phyloP scores from a whole-genome alignment of 2,113 vertebrate genomes.

The Apus apus region DNA sequence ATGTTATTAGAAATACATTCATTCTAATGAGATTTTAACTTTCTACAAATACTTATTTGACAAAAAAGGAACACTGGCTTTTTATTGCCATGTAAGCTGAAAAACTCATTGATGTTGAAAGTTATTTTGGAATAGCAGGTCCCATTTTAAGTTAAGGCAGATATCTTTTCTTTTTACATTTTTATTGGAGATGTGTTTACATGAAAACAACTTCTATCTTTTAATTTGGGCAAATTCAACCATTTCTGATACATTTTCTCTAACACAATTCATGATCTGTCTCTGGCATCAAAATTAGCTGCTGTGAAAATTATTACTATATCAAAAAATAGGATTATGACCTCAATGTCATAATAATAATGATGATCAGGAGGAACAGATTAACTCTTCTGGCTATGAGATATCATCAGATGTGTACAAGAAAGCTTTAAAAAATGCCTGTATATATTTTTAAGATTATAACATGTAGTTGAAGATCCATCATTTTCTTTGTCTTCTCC shows the following conservation, averaged over 20 bases:
- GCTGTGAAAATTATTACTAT: neutral
- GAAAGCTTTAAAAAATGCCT: neutral
- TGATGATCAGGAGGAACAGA: neutral
- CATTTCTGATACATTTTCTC: neutral
- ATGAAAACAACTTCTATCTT: neutral
- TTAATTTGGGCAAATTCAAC: neutral
- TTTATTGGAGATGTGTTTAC: neutral
- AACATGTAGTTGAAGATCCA: neutral
- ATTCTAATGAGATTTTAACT: neutral
- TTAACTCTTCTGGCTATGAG: neutral
- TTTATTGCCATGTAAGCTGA: neutral
- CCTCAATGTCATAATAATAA: neutral
- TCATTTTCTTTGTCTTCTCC: neutral
- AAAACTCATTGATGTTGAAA: neutral
- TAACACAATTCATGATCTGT: neutral
- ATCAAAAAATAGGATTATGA: neutral
- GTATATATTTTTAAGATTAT: neutral
- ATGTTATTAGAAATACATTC: neutral
- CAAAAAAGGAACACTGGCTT: neutral
- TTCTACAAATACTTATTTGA: neutral
- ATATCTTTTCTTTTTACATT: neutral
- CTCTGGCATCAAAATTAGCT: neutral
- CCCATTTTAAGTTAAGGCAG: neutral
- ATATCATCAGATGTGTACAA: neutral
- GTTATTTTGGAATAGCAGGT: neutral